Evolutionary conservation across 2,113 vertebrate species (phyloP).

Genomic region (Ciconia stormi): DNA sequence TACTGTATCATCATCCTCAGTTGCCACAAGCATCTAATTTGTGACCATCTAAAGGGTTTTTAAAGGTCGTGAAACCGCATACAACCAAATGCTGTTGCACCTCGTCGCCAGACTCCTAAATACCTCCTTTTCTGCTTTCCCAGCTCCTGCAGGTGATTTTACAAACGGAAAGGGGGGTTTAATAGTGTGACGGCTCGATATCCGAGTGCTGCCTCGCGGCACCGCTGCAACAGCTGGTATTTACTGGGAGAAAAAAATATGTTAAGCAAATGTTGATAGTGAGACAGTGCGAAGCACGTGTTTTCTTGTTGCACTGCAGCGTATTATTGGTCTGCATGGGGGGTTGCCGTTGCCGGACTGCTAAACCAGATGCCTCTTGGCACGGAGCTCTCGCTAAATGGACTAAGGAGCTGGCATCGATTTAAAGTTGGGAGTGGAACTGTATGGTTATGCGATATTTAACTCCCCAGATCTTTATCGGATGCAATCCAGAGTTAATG

Average conservation of each 20-base stretch:
- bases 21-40: not conserved
- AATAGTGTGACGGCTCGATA: not conserved
- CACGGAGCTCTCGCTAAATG: not conserved
- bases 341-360: not conserved
- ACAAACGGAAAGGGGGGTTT: not conserved
- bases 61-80: not conserved
- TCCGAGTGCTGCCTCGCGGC: not conserved
- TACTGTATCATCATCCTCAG: accelerated
- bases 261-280: not conserved
- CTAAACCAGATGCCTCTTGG: not conserved
- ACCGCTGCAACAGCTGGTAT: constrained; percentile 7
- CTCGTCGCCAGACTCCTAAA: not conserved
- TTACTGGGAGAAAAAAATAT: not conserved
- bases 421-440: not conserved
- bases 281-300: not conserved
- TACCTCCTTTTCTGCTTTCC: not conserved
- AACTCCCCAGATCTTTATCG: not conserved
- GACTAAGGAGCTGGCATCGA: not conserved
- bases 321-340: not conserved
- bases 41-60: not conserved
- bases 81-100: not conserved
- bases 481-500: too few relatives aligned
- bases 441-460: accelerated
- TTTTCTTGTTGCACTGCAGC: not conserved
- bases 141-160: not conserved